Conservation (phyloP, 2,113 vertebrate genomes). For the Anhinga rufa region DNA sequence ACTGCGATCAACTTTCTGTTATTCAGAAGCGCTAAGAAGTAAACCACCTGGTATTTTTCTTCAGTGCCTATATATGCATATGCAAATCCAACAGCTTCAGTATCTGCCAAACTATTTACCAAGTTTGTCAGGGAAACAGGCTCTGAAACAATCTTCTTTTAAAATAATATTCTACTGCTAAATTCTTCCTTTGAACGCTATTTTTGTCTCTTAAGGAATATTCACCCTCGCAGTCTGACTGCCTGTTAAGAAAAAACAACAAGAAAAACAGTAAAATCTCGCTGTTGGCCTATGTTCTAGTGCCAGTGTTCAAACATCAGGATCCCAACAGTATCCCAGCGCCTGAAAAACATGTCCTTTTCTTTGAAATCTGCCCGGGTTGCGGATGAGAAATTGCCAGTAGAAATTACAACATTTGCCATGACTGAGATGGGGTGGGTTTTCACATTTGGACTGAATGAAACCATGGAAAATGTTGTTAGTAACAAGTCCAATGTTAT, state of each 20-base stretch:
- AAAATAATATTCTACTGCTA: slow-evolving; percentile 38
- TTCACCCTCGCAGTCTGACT: slow-evolving; percentile 33
- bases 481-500: slow-evolving; percentile 52
- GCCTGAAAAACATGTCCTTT: slow-evolving; percentile 33
- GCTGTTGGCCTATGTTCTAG: slow-evolving; percentile 10
- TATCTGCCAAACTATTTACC: slow-evolving; percentile 61
- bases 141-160: slow-evolving; percentile 47
- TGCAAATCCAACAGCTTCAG: slow-evolving; percentile 50
- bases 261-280: slow-evolving; percentile 40
- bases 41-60: slow-evolving; percentile 61
- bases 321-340: not conserved
- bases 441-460: slow-evolving; percentile 43
- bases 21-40: slow-evolving; percentile 9
- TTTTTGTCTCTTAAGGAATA: slow-evolving; percentile 33
- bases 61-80: slow-evolving; percentile 22
- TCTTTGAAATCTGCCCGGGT: slow-evolving; percentile 36
- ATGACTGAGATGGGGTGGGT: slow-evolving; percentile 35
- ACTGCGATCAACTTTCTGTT: slow-evolving; percentile 11
- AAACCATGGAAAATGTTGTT: slow-evolving; percentile 69
- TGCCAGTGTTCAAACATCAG: slow-evolving; percentile 53
- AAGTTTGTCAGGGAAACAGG: slow-evolving; percentile 54
- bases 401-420: slow-evolving; percentile 40
- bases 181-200: slow-evolving; percentile 21
- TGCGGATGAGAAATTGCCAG: slow-evolving; percentile 29
- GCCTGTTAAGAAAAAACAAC: slow-evolving; percentile 34